Base-by-base conservation (phyloP, 1,140 invertebrate genomes). In the Drosophila guanche region DNA sequence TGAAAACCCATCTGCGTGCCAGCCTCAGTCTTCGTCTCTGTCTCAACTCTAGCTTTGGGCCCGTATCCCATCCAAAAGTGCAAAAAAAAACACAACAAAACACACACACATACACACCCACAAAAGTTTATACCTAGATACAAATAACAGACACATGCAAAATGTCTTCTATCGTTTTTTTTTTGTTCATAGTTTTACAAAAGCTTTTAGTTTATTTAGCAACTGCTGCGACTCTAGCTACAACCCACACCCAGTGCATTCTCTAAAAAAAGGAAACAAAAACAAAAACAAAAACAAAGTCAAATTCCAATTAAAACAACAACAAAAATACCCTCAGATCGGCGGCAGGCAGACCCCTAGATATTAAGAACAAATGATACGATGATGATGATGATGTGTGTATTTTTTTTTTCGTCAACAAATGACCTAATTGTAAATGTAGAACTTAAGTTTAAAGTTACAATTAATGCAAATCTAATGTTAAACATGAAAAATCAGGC, bases 401-500 rank as follows among this genome's bases (percentile, higher is more conserved):
- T 68, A 48, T 58, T 45, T 47, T 29, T 60, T 67, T 67, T 66
- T 43, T 66, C 63, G 23, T 37, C 33, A 37, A 37, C 10, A 42
- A 46, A 51, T 41, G 52, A 60, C 57, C 73, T 57, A 60, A 25
- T 5, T 60, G 62, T 71, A 71, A 71, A 71, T 56, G 59, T 70
- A 53, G 41, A 12, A 46, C 46, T 45, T 74, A 72, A 72, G 68
- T 27, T 22, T 61, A 59, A 43, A 22, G 8, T n/a, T 75, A 75
- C 66, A 48, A 48, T 37, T 77, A 77, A 48, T 12, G 16, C 59
- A 72, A 79, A 65, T 43, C 59, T 79, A 73, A 58, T 80, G 65
- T 62, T 73, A 63, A 77, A 46, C 37, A 25, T 66, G 29, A 76
- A 78, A 80, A 80, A 76, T 74, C n/a, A 63, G 40, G 16, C 40